Evolutionary conservation across 1,140 invertebrate genomes (phyloP), one percentile per base, ranked within the genome.

Genomic region (Microvelia longipes): DNA sequence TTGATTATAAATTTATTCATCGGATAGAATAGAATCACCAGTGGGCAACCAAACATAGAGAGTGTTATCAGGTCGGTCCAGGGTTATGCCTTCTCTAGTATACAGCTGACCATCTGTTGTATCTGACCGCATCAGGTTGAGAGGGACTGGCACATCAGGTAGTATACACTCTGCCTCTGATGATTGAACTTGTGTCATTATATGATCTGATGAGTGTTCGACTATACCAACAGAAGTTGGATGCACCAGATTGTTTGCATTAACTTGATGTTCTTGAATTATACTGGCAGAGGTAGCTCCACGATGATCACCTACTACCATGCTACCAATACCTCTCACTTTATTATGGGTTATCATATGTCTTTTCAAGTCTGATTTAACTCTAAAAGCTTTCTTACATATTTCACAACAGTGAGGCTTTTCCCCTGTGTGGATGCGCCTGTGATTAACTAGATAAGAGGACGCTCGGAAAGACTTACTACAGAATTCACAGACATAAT

Each of bases 391-490:
- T 77, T 93, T 93, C 0, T 85, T 86, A 77, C 92, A 93, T 0
- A 90, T 81, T 1, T 83, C 79, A 78, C 92, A 94, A 0, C 85
- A 82, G 78, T 92, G 87, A 0, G 91, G 91, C 73, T 89, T 90
- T 75, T 91, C 90, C 0, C 87, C 89, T 26, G 92, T 97, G 77
- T 98, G 96, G 64, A 96, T 95, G 70, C 94, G 84, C 71, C 92
- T 85, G 79, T 97, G 94, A 76, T 87, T 90, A 73, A 91, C 87
- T 2, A 93, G 78, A 79, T 94, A 93, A 1, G 89, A 91, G 66
- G 90, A 91, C 0, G 91, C 91, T 27, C 91, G 80, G 79, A 95
- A 95, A 13, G 86, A 88, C 79, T 92, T 92, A 35, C 82, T 84
- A 77, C 91, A 96, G 75, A 86, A 91, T 75, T 93, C 90, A 76